Conservation (phyloP, 2,113 vertebrate species). For the Zosterops japonicus region DNA sequence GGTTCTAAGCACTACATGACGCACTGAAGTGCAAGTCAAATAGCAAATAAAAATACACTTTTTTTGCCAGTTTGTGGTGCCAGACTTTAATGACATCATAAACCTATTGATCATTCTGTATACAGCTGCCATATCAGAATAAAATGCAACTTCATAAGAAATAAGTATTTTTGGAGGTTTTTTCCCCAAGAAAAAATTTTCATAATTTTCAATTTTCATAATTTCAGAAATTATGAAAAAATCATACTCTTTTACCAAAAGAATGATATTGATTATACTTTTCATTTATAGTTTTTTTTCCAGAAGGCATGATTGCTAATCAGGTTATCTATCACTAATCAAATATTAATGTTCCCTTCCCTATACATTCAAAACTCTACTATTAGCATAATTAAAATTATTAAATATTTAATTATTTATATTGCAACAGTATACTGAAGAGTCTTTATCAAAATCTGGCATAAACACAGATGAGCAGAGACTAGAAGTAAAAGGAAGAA, state of each 20-base stretch:
- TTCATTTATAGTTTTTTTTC: not conserved
- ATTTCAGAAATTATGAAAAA: not conserved
- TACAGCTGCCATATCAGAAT: not conserved
- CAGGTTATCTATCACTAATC: not conserved
- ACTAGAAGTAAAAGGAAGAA: not conserved
- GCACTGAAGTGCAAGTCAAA: not conserved
- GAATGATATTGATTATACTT: not conserved
- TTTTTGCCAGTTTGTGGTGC: not conserved
- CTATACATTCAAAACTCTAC: not conserved
- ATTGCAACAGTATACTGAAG: not conserved
- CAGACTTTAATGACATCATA: not conserved
- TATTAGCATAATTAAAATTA: not conserved
- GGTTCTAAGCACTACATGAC: not conserved
- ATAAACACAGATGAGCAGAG: not conserved
- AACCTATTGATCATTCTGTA: not conserved
- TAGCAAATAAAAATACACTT: not conserved
- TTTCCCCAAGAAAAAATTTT: not conserved
- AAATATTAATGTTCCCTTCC: not conserved
- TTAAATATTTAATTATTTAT: constrained; percentile 11
- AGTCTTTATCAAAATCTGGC: not conserved
- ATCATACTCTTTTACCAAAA: not conserved
- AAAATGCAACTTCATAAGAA: not conserved
- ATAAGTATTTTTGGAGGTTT: not conserved
- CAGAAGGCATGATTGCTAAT: not conserved
- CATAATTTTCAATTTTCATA: too few relatives aligned